These are phyloP conservation scores for Lacerta bilineata DNA, from an alignment of 2,797 vertebrate genomes.

Conservation along the genomic window DNA sequence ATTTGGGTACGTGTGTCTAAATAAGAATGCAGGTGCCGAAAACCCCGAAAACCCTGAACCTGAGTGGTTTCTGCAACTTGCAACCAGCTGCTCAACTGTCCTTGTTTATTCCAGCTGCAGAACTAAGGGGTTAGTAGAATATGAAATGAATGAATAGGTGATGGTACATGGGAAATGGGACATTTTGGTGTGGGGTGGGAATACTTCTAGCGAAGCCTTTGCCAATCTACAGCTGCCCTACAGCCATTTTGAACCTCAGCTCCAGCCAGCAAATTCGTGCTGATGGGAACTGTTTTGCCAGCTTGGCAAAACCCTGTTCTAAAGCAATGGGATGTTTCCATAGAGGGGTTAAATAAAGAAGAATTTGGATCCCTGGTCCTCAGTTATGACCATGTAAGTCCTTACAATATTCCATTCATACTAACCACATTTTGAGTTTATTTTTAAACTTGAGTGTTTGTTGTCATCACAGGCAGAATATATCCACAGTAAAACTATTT, in stretches of 20 bases:
- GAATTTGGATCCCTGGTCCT: neutral
- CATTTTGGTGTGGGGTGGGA: neutral
- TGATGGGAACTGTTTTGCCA: too few species aligned
- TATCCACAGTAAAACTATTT: neutral
- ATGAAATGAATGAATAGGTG: neutral
- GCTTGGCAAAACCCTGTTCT: too few species aligned
- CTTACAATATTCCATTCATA: neutral
- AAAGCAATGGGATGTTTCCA: too few species aligned
- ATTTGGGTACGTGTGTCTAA: too few species aligned
- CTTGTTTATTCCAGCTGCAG: neutral
- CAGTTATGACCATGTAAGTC: too few species aligned
- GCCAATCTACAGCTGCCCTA: too few species aligned
- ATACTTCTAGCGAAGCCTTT: neutral
- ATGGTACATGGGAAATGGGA: neutral
- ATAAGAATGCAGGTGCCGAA: too few species aligned
- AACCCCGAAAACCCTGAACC: neutral
- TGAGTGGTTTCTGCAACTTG: neutral
- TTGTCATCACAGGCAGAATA: neutral
- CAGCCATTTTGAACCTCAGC: too few species aligned
- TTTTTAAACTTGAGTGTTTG: neutral
- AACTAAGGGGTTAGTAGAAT: neutral
- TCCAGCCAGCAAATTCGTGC: too few species aligned
- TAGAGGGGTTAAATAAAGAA: neutral
- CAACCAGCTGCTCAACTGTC: neutral
- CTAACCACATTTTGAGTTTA: neutral